These are phyloP conservation scores for Bradypodion ventrale DNA, from an alignment of 2,797 vertebrate genomes.

Conservation along the genomic window DNA sequence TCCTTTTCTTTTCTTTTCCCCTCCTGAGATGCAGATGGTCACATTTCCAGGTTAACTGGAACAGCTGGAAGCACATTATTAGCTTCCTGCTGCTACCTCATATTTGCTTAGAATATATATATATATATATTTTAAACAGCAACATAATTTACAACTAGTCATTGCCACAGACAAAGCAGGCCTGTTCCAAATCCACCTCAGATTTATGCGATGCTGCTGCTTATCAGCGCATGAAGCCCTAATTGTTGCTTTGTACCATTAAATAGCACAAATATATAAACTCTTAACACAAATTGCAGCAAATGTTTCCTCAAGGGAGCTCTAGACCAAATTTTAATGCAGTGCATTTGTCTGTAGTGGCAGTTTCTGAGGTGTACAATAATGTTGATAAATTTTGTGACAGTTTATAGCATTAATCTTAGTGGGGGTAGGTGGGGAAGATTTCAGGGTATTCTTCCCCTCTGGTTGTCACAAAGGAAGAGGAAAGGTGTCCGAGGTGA, in stretches of 20 bases:
- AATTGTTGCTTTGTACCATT: slow-evolving; percentile 86
- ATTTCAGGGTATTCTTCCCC: slow-evolving; percentile 63
- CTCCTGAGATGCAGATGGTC: slow-evolving; percentile 95
- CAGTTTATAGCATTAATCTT: slow-evolving; percentile 83
- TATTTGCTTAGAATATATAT: slow-evolving; percentile 89
- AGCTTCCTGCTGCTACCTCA: slow-evolving; percentile 97
- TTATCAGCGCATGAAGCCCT: slow-evolving; percentile 83
- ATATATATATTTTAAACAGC: slow-evolving; percentile 80
- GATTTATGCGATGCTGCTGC: slow-evolving; percentile 79
- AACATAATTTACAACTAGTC: slow-evolving; percentile 87
- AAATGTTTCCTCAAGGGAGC: slow-evolving; percentile 80
- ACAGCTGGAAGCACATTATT: slow-evolving; percentile 99
- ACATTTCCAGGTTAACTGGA: slow-evolving; percentile 99
- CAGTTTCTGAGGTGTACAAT: slow-evolving; percentile 87
- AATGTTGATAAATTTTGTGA: slow-evolving; percentile 86
- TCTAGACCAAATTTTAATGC: slow-evolving; percentile 86
- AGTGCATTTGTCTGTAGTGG: slow-evolving; percentile 84
- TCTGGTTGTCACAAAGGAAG: slow-evolving; percentile 51
- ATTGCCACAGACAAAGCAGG: slow-evolving; percentile 80
- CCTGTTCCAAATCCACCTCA: slow-evolving; percentile 78
- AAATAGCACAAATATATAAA: slow-evolving; percentile 87
- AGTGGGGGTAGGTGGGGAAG: slow-evolving; percentile 53
- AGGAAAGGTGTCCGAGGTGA: slow-evolving; percentile 50
- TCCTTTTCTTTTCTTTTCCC: slow-evolving; percentile 75
- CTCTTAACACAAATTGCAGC: slow-evolving; percentile 82